Evolutionary conservation across 2,797 vertebrate genomes (phyloP), one percentile per base, ranked within the genome.

Genomic region (Lagocephalus sceleratus): DNA sequence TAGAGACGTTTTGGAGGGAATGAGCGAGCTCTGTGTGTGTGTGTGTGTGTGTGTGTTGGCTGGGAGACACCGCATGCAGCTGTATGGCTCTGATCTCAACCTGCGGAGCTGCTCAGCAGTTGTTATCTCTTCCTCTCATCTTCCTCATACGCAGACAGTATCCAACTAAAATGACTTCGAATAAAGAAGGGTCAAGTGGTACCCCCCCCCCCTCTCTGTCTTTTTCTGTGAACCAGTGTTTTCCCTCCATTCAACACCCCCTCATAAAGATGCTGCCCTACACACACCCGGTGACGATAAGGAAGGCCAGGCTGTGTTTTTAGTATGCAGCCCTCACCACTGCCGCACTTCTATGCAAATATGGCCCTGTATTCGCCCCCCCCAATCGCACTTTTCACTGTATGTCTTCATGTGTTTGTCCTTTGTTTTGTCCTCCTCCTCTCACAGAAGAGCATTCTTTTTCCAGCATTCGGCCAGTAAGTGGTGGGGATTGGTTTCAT

Each of bases 291-390:
- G 77, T 79, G 32, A 72, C 71, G 55, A 49, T 63, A 64, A 76
- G 61, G 60, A 54, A 62, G 73, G 62, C 66, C 70, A 45, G 50
- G 54, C 54, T 56, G 63, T 61, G 68, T 14, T 57, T 53, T 78
- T 68, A 66, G 61, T 50, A 76, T 74, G 63, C 74, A 72, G 63
- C 11, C 43, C 66, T 63, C 57, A 50, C 41, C 32, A 3, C 39
- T 63, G 54, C 70, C 71, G 69, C 63, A 70, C 68, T 61, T 68
- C 47, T 55, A 76, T 85, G 78, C 76, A 85, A 83, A 85, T 82
- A 60, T 20, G 72, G 73, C 44, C 75, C 76, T 77, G 73, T 56
- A 75, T 80, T 70, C 67, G 57, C 29, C 61, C 39, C 59, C 46
- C 20, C 57, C 39, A 46, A 16, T n/a, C n/a, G n/a, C 21, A 5